Evolutionary conservation across 2,113 vertebrate species (phyloP).

Genomic region (Raja brachyura): DNA sequence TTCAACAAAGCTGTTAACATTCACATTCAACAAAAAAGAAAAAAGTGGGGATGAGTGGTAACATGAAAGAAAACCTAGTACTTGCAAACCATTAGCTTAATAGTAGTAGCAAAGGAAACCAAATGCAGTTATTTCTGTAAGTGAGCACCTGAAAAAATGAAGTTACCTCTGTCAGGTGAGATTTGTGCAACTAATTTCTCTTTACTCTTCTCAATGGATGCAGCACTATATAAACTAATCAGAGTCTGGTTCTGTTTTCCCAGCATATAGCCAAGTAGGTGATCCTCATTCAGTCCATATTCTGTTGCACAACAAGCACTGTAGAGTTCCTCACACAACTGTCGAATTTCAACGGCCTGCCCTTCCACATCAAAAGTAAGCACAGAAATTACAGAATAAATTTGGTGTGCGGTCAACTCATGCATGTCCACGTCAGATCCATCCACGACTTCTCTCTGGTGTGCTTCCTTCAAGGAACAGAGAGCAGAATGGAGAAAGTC

Average conservation of each 20-base stretch:
- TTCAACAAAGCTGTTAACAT: background rate
- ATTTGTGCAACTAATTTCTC: conserved; percentile 57
- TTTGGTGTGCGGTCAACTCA: conserved; percentile 53
- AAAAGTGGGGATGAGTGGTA: background rate
- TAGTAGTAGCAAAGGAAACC: background rate
- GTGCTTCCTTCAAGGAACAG: conserved; percentile 47
- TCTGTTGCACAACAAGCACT: conserved; percentile 57
- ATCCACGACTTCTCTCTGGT: background rate
- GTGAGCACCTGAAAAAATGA: background rate
- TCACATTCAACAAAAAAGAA: background rate
- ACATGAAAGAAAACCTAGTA: background rate
- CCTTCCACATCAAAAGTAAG: conserved; percentile 60
- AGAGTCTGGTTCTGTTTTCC: conserved; percentile 59
- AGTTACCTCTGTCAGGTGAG: conserved; percentile 61
- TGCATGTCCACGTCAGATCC: conserved; percentile 37
- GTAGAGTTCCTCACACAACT: conserved; percentile 71
- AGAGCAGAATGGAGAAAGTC: conserved; percentile 64
- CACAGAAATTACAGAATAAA: conserved; percentile 65
- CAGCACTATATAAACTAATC: conserved; percentile 62
- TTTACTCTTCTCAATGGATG: conserved; percentile 61
- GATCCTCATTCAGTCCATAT: conserved; percentile 66
- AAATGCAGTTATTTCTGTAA: background rate
- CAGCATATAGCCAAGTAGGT: conserved; percentile 69
- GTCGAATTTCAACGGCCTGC: conserved; percentile 55
- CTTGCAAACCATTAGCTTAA: background rate